A percentile compares a stretch with the other conserved stretches of the same genome.
Conservation (phyloP, 2,797 vertebrate genomes). For the Microctenopoma steveboyesi region DNA sequence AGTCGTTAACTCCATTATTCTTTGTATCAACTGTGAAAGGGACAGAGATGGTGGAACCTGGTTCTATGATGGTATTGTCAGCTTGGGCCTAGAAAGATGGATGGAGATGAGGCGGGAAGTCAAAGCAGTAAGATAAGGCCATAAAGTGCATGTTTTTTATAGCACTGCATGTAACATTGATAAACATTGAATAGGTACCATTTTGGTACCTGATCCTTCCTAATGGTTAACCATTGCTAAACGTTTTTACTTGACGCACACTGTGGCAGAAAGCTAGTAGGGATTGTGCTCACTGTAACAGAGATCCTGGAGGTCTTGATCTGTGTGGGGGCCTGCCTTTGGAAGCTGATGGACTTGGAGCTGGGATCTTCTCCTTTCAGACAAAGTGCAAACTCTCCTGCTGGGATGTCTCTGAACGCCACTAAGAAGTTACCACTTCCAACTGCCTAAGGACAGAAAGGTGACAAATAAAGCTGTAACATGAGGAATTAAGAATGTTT, state of each 20-base stretch:
- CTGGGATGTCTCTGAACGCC: conserved; percentile 62
- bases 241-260: neutral
- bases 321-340: conserved; percentile 74
- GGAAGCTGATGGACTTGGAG: conserved; percentile 46
- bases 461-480: neutral
- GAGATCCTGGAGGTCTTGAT: conserved; percentile 67
- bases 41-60: conserved; percentile 62
- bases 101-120: neutral
- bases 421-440: conserved; percentile 59
- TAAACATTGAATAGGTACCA: neutral
- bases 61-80: conserved; percentile 58
- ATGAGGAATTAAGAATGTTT: neutral
- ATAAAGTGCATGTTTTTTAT: neutral
- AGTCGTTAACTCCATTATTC: conserved; percentile 18
- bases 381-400: conserved; percentile 60
- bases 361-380: conserved; percentile 60
- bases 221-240: neutral
- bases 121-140: neutral
- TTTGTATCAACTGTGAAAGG: conserved; percentile 62
- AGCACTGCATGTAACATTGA: neutral
- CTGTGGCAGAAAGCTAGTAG: neutral
- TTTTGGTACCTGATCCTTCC: neutral
- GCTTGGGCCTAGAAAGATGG: conserved; percentile 44
- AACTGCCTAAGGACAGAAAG: conserved; percentile 41
- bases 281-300: conserved; percentile 67